phyloP scores from a whole-genome alignment of 2,888 invertebrate species.

The Ectemnius lituratus region DNA sequence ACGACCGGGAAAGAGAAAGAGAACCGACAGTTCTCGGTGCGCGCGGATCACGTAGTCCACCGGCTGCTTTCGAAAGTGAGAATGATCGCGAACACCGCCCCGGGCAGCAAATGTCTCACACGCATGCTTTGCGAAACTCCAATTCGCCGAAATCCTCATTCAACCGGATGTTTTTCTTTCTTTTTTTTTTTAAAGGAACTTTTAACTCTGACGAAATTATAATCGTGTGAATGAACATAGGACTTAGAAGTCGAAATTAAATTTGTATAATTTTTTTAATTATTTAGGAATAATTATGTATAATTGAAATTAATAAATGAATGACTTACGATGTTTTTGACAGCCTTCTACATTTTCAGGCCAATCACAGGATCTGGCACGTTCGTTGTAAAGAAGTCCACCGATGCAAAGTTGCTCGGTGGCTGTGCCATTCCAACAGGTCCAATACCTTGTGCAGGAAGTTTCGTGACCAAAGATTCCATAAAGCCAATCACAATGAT shows the following conservation, averaged over 20 bases:
- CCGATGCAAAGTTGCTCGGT: constrained; percentile 95
- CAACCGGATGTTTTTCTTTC: too few species aligned
- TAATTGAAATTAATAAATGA: not conserved
- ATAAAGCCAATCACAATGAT: constrained; percentile 95
- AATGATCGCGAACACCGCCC: constrained; percentile 47
- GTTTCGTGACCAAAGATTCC: constrained; percentile 97
- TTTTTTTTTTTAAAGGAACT: too few species aligned
- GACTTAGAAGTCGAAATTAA: too few species aligned
- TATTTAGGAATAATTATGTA: not conserved
- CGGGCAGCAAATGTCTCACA: constrained; percentile 6
- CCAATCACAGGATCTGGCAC: constrained; percentile 95
- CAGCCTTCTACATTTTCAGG: constrained; percentile 96
- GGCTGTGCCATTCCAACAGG: constrained; percentile 96
- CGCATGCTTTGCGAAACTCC: not conserved
- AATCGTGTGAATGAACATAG: too few species aligned
- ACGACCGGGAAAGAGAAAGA: constrained; percentile 3
- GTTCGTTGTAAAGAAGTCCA: constrained; percentile 93
- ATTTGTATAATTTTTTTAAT: too few species aligned
- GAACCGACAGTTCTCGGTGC: constrained; percentile 15
- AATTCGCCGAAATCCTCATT: not conserved
- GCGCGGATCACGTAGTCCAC: constrained; percentile 13
- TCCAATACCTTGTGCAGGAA: constrained; percentile 95
- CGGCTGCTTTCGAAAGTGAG: constrained; percentile 60
- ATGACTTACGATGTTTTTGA: constrained; percentile 93
- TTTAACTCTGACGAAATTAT: not conserved